Evolutionary conservation across 2,113 vertebrate species (phyloP), one percentile per base, ranked within the genome.

Genomic region (Emydocephalus ijimae): DNA sequence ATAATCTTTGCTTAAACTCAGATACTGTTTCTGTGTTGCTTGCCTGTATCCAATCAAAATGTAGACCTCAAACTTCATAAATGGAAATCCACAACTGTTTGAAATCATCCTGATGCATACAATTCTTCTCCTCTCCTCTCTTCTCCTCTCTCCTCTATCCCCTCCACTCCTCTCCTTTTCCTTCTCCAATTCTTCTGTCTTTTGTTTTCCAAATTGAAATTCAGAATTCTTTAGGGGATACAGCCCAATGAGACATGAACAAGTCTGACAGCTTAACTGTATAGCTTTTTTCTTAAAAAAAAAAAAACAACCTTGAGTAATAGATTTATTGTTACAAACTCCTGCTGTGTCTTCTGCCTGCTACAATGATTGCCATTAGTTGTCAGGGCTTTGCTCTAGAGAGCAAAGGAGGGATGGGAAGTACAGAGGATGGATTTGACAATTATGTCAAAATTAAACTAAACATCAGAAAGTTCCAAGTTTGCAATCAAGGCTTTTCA

Each of bases 161-260:
- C 5, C 55, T 56, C 9, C 59, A 24, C 1, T 56, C 59, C 59
- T 11, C 59, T 61, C 6, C 43, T 29, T 39, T 69, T 29, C 15
- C 2, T 14, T 39, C 11, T 39, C 85, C 20, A 23, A 59, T 4
- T 59, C 23, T 43, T 18, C 90, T n/a, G 88, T 91, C 18, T 85
- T 0, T 0, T 52, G 87, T 92, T 10, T 34, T 39, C 52, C 95
- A 95, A 95, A 96, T 93, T 95, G 89, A 96, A 95, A 95, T 89
- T 91, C 0, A 18, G 85, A 95, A 90, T 93, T 95, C 89, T 93
- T 89, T 61, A 92, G 93, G 43, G 69, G 21, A 90, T 93, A 74
- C 87, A 88, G 50, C 54, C 92, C 81, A 89, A 39, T 94, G 94
- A 96, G 91, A 94, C 10, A 1, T 91, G 91, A 95, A 56, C 23